Evolutionary conservation across 2,888 invertebrate genomes (phyloP), one percentile per base, ranked within the genome.

Genomic region (Opisthograptis luteolata): DNA sequence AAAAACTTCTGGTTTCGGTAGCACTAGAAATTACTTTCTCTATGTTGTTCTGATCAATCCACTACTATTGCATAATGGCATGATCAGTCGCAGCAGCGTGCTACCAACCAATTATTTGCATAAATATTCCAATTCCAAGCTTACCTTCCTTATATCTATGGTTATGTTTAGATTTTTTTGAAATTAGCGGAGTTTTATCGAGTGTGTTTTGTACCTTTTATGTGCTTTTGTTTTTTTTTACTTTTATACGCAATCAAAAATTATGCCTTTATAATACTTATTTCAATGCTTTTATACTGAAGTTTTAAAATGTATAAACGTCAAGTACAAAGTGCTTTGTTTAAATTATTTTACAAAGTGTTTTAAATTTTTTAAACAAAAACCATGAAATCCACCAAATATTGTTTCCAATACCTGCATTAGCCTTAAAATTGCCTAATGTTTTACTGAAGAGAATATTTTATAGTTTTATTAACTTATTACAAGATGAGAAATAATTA

Each of bases 391-490:
- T 70, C 80, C 84, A 87, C 88, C 88, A 90, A 90, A 89, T 88
- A 89, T 88, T 82, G 81, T 88, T 88, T 87, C 81, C 84, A 81
- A 81, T 82, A 86, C 79, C 81, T 84, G 74, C 87, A 82, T 87
- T 89, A 90, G 88, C 88, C 87, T 87, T 89, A 89, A 73, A 79
- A 83, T 82, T 85, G 87, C 88, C 87, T 89, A 87, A 87, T 81
- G 80, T 85, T 85, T 85, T 81, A 84, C 79, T 83, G 85, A 87
- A 87, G 83, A 86, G 80, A 81, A 87, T 87, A 87, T 89, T 88
- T 87, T 89, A 89, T 89, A 88, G 85, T 89, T 88, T 87, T 89
- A 90, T 89, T 90, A 90, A 90, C 89, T 90, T 90, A 89, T 89
- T 87, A 88, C 82, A 85, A 87, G 86, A 80, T 84, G 79, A 84